These are phyloP conservation scores for Onychomys arenicola DNA, from an alignment of 2,797 vertebrate genomes.

Conservation along the genomic window DNA sequence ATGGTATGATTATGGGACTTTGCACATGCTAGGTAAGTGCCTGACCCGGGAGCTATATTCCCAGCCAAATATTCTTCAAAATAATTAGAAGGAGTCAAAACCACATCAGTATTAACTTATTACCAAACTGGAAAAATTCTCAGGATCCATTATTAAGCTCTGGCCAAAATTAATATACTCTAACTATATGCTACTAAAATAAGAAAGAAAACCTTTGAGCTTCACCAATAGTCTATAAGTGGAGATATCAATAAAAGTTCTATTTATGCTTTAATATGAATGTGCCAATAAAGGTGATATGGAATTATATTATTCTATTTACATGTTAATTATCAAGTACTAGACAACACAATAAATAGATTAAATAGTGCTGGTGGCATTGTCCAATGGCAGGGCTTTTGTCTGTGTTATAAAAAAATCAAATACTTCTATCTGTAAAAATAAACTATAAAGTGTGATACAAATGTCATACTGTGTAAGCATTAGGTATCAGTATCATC, in stretches of 20 bases:
- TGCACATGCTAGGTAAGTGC: neutral
- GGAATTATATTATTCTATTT: neutral
- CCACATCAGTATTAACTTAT: conserved; percentile 22
- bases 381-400: neutral
- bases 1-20: neutral
- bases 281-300: neutral
- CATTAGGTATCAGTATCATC: neutral
- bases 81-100: conserved; percentile 54
- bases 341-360: neutral
- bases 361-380: neutral
- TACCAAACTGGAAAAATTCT: conserved; percentile 32
- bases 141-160: conserved; percentile 25
- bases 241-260: conserved; percentile 25
- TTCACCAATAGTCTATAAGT: conserved; percentile 43
- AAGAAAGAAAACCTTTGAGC: conserved; percentile 32
- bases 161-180: conserved; percentile 45
- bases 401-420: neutral
- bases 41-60: neutral
- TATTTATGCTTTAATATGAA: conserved; percentile 3
- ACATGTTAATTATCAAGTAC: neutral
- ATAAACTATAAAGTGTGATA: neutral
- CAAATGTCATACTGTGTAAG: neutral
- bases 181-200: neutral
- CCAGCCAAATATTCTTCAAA: conserved; percentile 46
- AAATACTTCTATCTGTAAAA: neutral